A percentile compares a stretch with the other conserved stretches of the same genome.
These are phyloP conservation scores for Onychorhynchus coronatus DNA, from an alignment of 2,113 vertebrate genomes.

Conservation along the genomic window DNA sequence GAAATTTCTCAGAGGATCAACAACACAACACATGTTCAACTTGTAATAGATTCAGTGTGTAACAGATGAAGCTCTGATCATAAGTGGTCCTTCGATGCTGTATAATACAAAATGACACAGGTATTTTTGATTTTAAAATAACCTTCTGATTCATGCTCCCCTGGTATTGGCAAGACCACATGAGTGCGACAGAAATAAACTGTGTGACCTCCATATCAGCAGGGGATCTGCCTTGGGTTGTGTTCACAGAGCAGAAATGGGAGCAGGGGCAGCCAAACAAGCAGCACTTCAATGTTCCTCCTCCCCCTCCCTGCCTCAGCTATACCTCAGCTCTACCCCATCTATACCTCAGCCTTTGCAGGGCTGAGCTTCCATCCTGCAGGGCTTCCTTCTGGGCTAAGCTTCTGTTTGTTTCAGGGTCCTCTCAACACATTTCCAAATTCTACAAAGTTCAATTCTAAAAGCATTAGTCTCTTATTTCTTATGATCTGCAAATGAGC, in stretches of 20 bases:
- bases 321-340: neutral
- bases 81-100: neutral
- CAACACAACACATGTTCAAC: neutral
- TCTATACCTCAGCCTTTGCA: neutral
- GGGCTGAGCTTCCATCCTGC: neutral
- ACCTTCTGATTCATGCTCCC: slow-evolving; percentile 19
- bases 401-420: neutral
- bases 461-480: neutral
- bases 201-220: neutral
- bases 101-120: neutral
- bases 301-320: neutral
- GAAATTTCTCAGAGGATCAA: slow-evolving; percentile 11
- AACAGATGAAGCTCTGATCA: neutral
- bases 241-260: slow-evolving; percentile 7
- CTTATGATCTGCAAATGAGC: neutral
- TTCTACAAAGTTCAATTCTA: neutral
- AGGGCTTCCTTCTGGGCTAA: neutral
- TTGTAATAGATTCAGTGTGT: neutral
- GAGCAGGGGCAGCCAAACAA: neutral
- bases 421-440: neutral
- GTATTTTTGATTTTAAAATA: slow-evolving; percentile 40
- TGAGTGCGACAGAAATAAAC: slow-evolving; percentile 30
- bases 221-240: neutral
- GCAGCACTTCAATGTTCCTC: neutral
- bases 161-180: neutral